Evolutionary conservation across 1,140 invertebrate species (phyloP).

Genomic region (Drosophila littoralis): DNA sequence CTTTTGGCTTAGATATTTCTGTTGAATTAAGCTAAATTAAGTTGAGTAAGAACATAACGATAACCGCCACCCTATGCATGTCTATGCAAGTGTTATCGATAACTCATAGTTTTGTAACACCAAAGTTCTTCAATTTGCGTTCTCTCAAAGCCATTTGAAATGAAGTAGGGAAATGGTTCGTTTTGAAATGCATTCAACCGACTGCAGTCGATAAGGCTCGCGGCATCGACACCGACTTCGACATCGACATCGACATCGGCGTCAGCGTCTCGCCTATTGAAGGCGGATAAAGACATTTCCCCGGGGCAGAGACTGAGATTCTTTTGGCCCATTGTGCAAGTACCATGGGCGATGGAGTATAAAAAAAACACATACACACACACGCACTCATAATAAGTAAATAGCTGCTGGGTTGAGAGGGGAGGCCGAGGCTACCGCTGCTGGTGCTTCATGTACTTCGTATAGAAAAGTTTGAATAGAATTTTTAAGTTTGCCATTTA

Average conservation of each 20-base stretch:
- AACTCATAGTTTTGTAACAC: neutral
- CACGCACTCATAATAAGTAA: constrained; percentile 67
- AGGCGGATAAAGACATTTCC: constrained; percentile 25
- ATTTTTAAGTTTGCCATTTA: constrained; percentile 83
- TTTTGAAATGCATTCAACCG: constrained; percentile 15
- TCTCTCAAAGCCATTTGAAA: neutral
- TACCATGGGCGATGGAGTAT: constrained; percentile 12
- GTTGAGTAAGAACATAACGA: neutral
- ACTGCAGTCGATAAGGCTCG: constrained; percentile 15
- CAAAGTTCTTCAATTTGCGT: neutral
- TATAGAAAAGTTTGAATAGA: constrained; percentile 78
- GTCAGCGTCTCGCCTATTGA: constrained; percentile 15
- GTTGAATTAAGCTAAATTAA: too few species aligned
- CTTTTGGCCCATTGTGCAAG: constrained; percentile 40
- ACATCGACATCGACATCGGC: neutral
- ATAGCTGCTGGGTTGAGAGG: constrained; percentile 53
- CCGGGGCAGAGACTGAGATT: constrained; percentile 21
- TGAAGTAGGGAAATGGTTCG: constrained; percentile 5
- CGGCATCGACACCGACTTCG: too few species aligned
- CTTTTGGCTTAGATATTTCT: too few species aligned
- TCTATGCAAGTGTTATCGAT: neutral
- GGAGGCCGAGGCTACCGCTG: neutral
- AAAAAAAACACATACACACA: constrained; percentile 7
- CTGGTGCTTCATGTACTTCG: constrained; percentile 28
- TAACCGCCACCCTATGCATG: neutral